These are phyloP conservation scores for Calameuta pallipes DNA, from an alignment of 2,888 invertebrate genomes.

Conservation along the genomic window DNA sequence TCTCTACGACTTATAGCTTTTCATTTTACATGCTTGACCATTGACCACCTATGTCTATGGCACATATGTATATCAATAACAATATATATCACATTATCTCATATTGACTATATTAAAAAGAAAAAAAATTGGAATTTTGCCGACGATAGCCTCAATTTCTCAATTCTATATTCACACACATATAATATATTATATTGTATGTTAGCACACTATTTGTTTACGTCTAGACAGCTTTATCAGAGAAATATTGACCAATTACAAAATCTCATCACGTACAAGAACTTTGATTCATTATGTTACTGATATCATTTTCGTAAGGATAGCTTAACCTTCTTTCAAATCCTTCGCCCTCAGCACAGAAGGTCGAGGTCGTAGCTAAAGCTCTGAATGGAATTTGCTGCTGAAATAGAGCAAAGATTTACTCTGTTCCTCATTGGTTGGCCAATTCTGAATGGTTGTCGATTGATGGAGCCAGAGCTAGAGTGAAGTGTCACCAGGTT, in stretches of 20 bases:
- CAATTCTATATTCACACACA: background rate
- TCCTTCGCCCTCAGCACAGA: background rate
- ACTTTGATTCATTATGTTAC: background rate
- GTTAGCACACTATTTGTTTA: background rate
- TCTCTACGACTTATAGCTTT: background rate
- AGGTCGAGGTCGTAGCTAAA: background rate
- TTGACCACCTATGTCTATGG: background rate
- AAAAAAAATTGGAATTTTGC: background rate
- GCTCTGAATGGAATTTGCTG: background rate
- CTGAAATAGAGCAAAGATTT: background rate
- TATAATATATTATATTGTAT: no score
- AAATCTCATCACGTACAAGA: background rate
- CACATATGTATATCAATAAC: background rate
- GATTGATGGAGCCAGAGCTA: constrained; percentile 18
- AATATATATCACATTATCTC: background rate
- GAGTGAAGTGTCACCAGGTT: constrained; percentile 49
- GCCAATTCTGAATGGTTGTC: constrained; percentile 25
- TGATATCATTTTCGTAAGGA: background rate
- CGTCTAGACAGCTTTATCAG: background rate
- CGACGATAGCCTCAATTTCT: background rate
- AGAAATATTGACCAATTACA: background rate
- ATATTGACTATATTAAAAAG: background rate
- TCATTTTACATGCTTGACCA: no score
- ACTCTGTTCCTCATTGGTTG: constrained; percentile 3
- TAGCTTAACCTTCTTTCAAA: background rate